phyloP scores from a whole-genome alignment of 2,888 invertebrate species.

The Abrostola triplasia region DNA sequence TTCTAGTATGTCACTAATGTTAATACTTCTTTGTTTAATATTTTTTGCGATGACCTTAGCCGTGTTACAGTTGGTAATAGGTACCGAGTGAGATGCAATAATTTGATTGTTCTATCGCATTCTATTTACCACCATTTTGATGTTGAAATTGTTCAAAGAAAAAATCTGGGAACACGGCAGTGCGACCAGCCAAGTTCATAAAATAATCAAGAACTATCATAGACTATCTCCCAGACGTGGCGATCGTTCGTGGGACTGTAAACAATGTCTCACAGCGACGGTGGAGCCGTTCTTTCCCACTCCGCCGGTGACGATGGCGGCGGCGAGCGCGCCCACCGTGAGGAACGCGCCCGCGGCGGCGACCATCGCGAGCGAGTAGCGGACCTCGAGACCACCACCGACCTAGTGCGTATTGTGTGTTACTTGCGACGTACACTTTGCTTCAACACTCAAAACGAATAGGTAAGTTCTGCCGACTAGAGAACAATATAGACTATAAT shows the following conservation, averaged over 20 bases:
- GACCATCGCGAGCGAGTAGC: slow-evolving; percentile 92
- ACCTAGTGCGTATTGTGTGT: slow-evolving; percentile 71
- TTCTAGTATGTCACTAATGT: neutral
- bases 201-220: neutral
- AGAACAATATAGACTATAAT: neutral
- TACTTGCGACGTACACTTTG: slow-evolving; percentile 28
- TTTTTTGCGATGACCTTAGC: neutral
- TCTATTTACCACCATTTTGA: slow-evolving; percentile 30
- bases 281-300: slow-evolving; percentile 99
- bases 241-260: slow-evolving; percentile 37
- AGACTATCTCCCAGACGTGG: slow-evolving; percentile 16
- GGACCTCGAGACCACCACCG: slow-evolving; percentile 90
- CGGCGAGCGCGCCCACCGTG: slow-evolving; percentile 92
- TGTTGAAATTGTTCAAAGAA: neutral
- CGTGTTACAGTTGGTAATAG: neutral
- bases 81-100: neutral
- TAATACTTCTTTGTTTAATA: slow-evolving; percentile 6
- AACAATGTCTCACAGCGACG: slow-evolving; percentile 94
- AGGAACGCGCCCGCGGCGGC: slow-evolving; percentile 92
- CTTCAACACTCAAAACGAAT: slow-evolving; percentile 6
- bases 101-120: slow-evolving; percentile 3
- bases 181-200: slow-evolving; percentile 1
- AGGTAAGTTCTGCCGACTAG: slow-evolving; percentile 17
- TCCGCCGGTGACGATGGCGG: slow-evolving; percentile 95
- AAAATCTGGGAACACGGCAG: neutral